These are phyloP conservation scores for Protomyctophum bolini DNA, from an alignment of 2,113 vertebrate genomes.

Conservation along the genomic window DNA sequence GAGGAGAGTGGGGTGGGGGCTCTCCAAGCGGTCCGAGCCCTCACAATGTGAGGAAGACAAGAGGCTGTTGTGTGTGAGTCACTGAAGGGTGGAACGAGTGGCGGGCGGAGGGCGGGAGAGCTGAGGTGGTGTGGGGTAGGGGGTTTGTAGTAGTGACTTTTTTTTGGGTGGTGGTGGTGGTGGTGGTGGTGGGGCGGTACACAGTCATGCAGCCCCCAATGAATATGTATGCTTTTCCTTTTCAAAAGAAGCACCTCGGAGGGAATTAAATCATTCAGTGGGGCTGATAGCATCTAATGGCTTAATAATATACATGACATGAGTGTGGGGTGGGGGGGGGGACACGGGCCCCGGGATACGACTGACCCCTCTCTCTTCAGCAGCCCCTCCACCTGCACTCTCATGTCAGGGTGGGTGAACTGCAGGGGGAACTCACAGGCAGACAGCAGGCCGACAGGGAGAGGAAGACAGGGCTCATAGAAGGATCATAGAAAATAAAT, in stretches of 20 bases:
- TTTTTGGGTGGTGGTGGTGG: background rate
- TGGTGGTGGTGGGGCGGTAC: background rate
- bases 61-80: conserved; percentile 71
- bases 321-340: conserved; percentile 47
- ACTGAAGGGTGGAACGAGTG: conserved; percentile 45
- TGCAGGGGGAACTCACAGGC: conserved; percentile 14
- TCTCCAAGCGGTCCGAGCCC: conserved; percentile 54
- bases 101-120: conserved; percentile 9
- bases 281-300: conserved; percentile 74
- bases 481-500: background rate
- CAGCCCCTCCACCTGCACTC: conserved; percentile 48
- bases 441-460: background rate
- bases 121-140: conserved; percentile 18
- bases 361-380: conserved; percentile 45
- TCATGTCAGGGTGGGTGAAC: conserved; percentile 39
- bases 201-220: conserved; percentile 52
- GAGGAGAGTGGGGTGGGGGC: conserved; percentile 24
- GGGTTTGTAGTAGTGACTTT: background rate
- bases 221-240: conserved; percentile 69
- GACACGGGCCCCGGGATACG: conserved; percentile 16
- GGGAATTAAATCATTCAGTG: conserved; percentile 73
- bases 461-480: background rate
- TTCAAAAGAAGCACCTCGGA: conserved; percentile 64
- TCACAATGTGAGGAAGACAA: conserved; percentile 69
- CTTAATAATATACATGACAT: conserved; percentile 75